Conservation (phyloP, 2,113 vertebrate species). For the Phylloscopus trochiloides region DNA sequence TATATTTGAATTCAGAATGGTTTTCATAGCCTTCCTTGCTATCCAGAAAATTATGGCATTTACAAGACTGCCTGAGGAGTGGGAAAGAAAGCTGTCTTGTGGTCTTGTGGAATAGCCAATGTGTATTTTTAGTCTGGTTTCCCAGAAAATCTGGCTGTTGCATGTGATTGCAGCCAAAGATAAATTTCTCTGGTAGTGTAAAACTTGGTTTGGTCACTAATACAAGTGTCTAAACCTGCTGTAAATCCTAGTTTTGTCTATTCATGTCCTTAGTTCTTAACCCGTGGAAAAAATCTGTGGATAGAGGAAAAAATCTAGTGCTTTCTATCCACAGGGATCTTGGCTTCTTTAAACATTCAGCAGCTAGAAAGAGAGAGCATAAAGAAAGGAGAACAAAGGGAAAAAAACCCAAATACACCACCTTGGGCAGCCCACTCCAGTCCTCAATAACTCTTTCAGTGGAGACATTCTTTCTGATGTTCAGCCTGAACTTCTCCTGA, state of each 20-base stretch:
- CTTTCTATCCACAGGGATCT: not conserved
- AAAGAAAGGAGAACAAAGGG: not conserved
- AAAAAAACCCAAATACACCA: rapidly evolving
- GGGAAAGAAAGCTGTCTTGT: not conserved
- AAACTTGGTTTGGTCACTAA: not conserved
- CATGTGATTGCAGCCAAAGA: not conserved
- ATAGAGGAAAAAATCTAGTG: not conserved
- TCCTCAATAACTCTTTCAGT: not conserved
- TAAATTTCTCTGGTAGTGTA: not conserved
- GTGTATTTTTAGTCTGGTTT: not conserved
- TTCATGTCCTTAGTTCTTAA: not conserved
- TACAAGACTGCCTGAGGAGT: not conserved
- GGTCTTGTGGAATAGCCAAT: not conserved
- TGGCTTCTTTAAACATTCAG: not conserved
- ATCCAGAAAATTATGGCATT: not conserved
- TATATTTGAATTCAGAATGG: not conserved
- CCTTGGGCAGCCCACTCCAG: not conserved
- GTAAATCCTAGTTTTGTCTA: not conserved
- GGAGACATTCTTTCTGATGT: not conserved
- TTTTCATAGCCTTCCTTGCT: not conserved
- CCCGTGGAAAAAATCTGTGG: not conserved
- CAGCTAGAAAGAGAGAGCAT: not conserved
- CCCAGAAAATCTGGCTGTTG: not conserved
- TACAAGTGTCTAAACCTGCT: not conserved
- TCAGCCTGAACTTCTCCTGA: not conserved